Conservation (phyloP, 2,888 invertebrate genomes). For the Thecophora atra region DNA sequence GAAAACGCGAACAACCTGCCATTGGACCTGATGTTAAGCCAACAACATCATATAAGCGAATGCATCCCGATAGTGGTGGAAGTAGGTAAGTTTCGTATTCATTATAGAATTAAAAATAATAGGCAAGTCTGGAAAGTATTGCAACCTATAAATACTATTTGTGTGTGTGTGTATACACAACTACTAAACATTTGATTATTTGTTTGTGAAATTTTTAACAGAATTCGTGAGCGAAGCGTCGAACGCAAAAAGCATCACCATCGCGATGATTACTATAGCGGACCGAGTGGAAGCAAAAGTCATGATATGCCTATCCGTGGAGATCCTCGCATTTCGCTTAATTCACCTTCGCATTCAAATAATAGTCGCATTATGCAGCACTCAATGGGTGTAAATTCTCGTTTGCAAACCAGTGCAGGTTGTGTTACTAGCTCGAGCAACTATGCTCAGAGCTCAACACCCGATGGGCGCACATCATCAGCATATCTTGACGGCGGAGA, state of each 20-base stretch:
- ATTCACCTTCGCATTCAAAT: constrained; percentile 56
- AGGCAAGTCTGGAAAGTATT: neutral
- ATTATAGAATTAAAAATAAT: no score
- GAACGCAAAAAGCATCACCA: constrained; percentile 63
- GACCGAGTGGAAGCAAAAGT: no score
- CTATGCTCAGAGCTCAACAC: constrained; percentile 52
- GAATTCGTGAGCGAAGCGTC: constrained; percentile 59
- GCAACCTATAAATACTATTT: no score
- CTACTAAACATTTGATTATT: neutral
- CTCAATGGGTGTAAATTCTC: constrained; percentile 48
- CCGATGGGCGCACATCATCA: constrained; percentile 55
- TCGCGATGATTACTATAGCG: constrained; percentile 56
- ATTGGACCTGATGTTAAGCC: constrained; percentile 59
- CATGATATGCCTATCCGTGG: constrained; percentile 47
- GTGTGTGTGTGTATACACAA: neutral
- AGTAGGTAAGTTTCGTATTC: constrained; percentile 40
- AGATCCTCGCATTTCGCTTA: constrained; percentile 65
- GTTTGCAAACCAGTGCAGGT: constrained; percentile 45
- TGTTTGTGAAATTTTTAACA: constrained; percentile 36
- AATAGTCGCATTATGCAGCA: constrained; percentile 49
- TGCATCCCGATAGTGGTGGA: constrained; percentile 52
- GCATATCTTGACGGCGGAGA: constrained; percentile 51
- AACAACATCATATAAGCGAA: constrained; percentile 64
- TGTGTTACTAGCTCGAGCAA: constrained; percentile 45
- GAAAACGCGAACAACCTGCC: constrained; percentile 70